These are phyloP conservation scores for Brachionus sp. DNA, from an alignment of 1,140 invertebrate genomes.

Conservation along the genomic window DNA sequence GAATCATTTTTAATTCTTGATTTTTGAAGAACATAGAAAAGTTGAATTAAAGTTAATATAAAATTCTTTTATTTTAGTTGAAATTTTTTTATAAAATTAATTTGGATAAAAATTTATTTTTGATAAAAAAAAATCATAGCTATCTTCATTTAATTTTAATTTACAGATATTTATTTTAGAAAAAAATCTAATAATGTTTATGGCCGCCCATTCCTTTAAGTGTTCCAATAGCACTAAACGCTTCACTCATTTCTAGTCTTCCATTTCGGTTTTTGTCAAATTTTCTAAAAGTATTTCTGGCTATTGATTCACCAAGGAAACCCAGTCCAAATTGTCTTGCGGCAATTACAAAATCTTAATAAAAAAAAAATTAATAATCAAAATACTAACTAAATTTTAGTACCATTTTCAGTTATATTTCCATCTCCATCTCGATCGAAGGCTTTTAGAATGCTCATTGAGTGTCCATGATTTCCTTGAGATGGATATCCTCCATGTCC, in stretches of 20 bases:
- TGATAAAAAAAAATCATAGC: background rate
- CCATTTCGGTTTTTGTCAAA: conserved; percentile 44
- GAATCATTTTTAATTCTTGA: too few species aligned
- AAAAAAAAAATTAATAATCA: background rate
- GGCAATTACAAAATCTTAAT: conserved; percentile 30
- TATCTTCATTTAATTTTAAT: background rate
- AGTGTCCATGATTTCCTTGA: background rate
- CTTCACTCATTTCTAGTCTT: conserved; percentile 19
- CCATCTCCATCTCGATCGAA: conserved; percentile 43
- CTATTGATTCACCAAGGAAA: conserved; percentile 1
- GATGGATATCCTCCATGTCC: background rate
- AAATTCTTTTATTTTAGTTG: too few species aligned
- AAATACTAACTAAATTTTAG: background rate
- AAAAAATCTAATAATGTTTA: background rate
- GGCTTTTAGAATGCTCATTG: conserved; percentile 22
- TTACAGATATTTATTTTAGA: background rate
- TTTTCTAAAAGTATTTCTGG: conserved; percentile 31
- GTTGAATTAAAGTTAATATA: too few species aligned
- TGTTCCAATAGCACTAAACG: background rate
- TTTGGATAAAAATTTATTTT: background rate
- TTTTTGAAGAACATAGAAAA: too few species aligned
- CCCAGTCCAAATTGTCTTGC: conserved; percentile 30
- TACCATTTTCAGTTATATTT: conserved; percentile 45
- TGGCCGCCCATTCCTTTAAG: conserved; percentile 26
- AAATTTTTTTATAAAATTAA: too few species aligned